Base-by-base conservation (phyloP, 1,140 invertebrate genomes). In the Monomorium pharaonis region DNA sequence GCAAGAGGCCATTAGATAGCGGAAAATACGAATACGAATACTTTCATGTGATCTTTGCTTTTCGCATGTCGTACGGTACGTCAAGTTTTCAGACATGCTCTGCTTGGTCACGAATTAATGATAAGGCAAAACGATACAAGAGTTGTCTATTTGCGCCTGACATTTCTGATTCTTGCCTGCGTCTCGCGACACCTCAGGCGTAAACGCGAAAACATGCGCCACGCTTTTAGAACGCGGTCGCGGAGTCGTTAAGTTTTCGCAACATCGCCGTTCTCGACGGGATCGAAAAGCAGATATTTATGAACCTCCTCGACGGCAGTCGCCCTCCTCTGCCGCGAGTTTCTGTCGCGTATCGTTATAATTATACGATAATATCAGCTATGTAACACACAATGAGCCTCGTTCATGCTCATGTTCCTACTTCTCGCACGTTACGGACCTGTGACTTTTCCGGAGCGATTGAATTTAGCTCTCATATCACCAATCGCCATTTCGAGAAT, bases 241-340 rank as follows among this genome's bases (percentile, higher is more conserved):
- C 37, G 2, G 3, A 76, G 74, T 33, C 37, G 27, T 54, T 24
- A 54, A 63, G 21, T 69, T 81, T 81, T 81, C 24, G 33, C 63
- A 69, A 69, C 18, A 33, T 27, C 12, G 44, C 18, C 10, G 9
- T 62, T 42, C 27, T 56, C 49, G 24, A 16, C 24, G 21, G 30
- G 16, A 24, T 80, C 58, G 4, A 75, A 54, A n/a, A 67, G 33
- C 60, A 80, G 30, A 80, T 67, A 80, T 67, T 69, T 80, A 67
- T 67, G 54, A 54, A 80, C 7, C 21, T 78, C 44, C 44, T 67
- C 33, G 27, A 67, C 42, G 54, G 14, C 33, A 69, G 21, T 16
- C 10, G 9, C 6, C n/a, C n/a, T 78, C 6, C 14, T 80, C 30
- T 10, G n/a, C n/a, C 30, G 21, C 21, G 47, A 27, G 27, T 9